Percentiles rank a stretch among this genome's conserved stretches.
These are phyloP conservation scores for Ooceraea biroi DNA, from an alignment of 1,140 invertebrate species.

Conservation along the genomic window DNA sequence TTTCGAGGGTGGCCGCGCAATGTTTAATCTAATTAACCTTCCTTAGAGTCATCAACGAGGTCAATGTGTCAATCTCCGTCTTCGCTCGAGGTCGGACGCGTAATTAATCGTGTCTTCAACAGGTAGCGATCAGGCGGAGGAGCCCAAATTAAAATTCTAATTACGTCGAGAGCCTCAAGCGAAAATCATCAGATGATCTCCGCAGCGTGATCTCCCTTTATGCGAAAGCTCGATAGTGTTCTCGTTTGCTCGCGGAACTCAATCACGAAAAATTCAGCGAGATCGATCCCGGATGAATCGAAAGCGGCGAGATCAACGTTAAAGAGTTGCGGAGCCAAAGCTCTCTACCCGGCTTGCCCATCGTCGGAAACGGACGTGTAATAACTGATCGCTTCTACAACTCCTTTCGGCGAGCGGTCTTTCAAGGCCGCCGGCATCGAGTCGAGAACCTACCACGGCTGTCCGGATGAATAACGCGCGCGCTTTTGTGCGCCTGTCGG, in stretches of 20 bases:
- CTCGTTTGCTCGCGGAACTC: not conserved
- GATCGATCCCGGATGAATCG: not conserved
- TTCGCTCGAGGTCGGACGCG: not conserved
- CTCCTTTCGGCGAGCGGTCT: constrained; percentile 38
- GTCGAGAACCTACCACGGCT: constrained; percentile 35
- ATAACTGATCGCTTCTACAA: constrained; percentile 44
- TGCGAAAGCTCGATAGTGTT: not conserved
- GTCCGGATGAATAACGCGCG: constrained; percentile 55
- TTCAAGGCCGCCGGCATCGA: constrained; percentile 45
- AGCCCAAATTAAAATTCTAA: not conserved
- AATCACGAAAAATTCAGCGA: constrained; percentile 1
- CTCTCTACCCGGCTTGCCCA: not conserved
- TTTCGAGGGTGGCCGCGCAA: constrained; percentile 15
- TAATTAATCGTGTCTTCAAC: constrained; percentile 4
- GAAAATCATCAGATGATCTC: no score
- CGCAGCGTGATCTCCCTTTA: not conserved
- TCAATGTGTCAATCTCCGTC: constrained; percentile 13
- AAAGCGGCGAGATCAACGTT: constrained; percentile 14
- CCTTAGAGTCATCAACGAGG: not conserved
- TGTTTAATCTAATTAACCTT: constrained; percentile 24
- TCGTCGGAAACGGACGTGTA: constrained; percentile 35
- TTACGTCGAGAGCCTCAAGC: not conserved
- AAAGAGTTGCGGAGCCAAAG: constrained; percentile 5
- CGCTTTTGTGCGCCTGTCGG: constrained; percentile 46
- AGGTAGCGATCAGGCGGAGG: not conserved